Evolutionary conservation across 30 jellyfish, hydroid and myxozoan species (phyloP).

Genomic region (Pseudorhiza aurosa): DNA sequence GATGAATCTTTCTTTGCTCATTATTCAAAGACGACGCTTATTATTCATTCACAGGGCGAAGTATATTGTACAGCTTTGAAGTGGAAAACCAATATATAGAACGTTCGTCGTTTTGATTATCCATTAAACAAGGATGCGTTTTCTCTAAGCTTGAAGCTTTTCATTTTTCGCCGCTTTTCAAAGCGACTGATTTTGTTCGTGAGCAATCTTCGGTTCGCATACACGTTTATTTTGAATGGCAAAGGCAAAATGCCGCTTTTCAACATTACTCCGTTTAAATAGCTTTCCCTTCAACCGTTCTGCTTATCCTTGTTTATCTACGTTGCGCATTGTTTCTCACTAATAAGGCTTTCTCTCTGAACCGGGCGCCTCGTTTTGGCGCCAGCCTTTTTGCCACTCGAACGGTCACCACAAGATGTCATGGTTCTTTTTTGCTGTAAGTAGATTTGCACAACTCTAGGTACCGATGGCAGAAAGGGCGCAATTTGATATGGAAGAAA

Average conservation of each 20-base stretch:
- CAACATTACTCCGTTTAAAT: constrained; percentile 35
- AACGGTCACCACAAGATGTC: constrained; percentile 65
- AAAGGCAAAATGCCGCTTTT: constrained; percentile 49
- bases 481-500: constrained; percentile 33
- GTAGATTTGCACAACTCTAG: constrained; percentile 56
- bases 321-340: constrained; percentile 59
- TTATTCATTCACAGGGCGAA: not conserved
- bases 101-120: not conserved
- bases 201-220: constrained; percentile 56
- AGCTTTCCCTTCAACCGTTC: constrained; percentile 29
- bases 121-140: not conserved
- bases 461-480: constrained; percentile 47
- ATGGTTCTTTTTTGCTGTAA: constrained; percentile 49
- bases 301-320: constrained; percentile 62
- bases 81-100: constrained; percentile 5
- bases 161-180: constrained; percentile 37
- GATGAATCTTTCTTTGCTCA: too few species aligned
- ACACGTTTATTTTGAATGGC: constrained; percentile 24
- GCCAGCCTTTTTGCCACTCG: constrained; percentile 63
- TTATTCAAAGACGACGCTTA: too few species aligned
- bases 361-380: constrained; percentile 86
- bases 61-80: not conserved
- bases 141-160: not conserved
- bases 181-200: constrained; percentile 32
- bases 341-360: constrained; percentile 36